Evolutionary conservation across 2,797 vertebrate species (phyloP), one percentile per base, ranked within the genome.

Genomic region (Meda fulgida): DNA sequence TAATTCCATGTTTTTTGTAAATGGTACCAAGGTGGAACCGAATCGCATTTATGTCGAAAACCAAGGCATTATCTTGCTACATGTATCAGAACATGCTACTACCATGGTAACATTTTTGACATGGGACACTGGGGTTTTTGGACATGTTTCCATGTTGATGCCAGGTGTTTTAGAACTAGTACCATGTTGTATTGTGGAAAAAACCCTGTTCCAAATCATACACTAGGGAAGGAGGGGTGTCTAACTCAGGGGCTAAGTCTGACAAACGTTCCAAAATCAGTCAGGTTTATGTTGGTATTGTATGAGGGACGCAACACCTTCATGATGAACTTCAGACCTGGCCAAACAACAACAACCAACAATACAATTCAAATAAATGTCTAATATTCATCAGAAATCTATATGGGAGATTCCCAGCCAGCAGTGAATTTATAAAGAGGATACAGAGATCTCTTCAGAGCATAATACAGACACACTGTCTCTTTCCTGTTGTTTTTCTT

Each of bases 401-500:
- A 55, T 34, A 58, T 55, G 7, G n/a, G 40, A 31, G 79, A 71
- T 40, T 58, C 23, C 48, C 38, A 53, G 21, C 7, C 6, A 38
- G 16, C 48, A 70, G 79, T 60, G 26, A 19, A 23, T 46, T 60
- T 43, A 36, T 53, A 63, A 81, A 63, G 23, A 43, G 23, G 29
- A 77, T 83, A 67, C n/a, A 16, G 10, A 21, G 34, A 77, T 40
- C 34, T 67, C 81, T 66, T 76, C 34, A 77, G 72, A 77, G 72
- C 18, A 7, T 26, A 75, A 75, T 65, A 38, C 23, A 66, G 81
- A 83, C 71, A 38, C 40, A 36, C 13, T 23, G 72, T 76, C 71
- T 84, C 72, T 84, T 77, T 69, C 63, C 63, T 77, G 55, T 48
- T 72, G 69, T 51, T 65, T 75, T 34, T 65, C 70, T 75, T 75